Conservation (phyloP, 2,113 vertebrate species). For the Takifugu bimaculatus region DNA sequence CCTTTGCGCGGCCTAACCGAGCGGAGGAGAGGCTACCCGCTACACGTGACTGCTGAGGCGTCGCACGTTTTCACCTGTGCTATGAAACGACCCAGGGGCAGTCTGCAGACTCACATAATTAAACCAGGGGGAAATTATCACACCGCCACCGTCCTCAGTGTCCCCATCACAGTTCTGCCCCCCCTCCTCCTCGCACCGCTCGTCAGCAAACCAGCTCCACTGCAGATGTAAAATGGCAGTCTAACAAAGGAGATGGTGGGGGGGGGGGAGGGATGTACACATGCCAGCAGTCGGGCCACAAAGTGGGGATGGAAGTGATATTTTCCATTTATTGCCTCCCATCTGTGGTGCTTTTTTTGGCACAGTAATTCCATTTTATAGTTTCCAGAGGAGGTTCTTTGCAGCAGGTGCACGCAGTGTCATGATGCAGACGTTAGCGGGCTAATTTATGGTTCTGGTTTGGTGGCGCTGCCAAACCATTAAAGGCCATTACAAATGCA, state of each 20-base stretch:
- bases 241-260: conserved; percentile 11
- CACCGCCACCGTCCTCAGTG: neutral
- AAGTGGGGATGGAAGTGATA: conserved; percentile 28
- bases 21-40: neutral
- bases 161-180: neutral
- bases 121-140: conserved; percentile 68
- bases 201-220: conserved; percentile 44
- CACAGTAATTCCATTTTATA: conserved; percentile 6
- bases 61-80: conserved; percentile 42
- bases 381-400: conserved; percentile 1
- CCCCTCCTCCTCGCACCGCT: conserved; percentile 16
- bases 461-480: conserved; percentile 33
- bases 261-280: conserved; percentile 1
- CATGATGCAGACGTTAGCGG: conserved; percentile 15
- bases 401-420: conserved; percentile 16
- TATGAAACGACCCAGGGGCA: conserved; percentile 43
- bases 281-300: conserved; percentile 12
- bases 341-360: conserved; percentile 10
- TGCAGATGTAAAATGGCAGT: conserved; percentile 42
- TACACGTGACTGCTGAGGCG: neutral
- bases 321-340: conserved; percentile 33
- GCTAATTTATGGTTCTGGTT: conserved; percentile 54
- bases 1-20: neutral
- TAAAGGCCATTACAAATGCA: conserved; percentile 24
- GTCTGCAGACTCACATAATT: conserved; percentile 62